Evolutionary conservation across 2,888 invertebrate species (phyloP).

Genomic region (Netelia inedita): DNA sequence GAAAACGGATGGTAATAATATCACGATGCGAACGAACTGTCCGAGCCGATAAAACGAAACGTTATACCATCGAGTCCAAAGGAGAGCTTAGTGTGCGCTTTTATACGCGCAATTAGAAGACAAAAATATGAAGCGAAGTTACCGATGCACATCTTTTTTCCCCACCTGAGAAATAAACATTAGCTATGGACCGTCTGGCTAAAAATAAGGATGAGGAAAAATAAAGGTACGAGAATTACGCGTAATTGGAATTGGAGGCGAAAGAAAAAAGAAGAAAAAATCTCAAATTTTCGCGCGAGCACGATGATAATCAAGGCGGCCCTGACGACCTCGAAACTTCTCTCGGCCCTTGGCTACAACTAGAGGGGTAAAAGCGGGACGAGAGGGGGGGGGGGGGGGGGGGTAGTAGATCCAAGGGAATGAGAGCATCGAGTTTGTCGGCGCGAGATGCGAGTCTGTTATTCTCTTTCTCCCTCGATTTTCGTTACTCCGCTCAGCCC

Average conservation of each 20-base stretch:
- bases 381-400: neutral
- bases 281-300: slow-evolving; percentile 70
- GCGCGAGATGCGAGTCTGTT: slow-evolving; percentile 78
- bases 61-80: too few relatives aligned
- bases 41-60: neutral
- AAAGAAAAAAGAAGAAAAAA: slow-evolving; percentile 50
- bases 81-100: too few relatives aligned
- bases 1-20: neutral
- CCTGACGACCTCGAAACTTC: slow-evolving; percentile 81
- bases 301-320: slow-evolving; percentile 80
- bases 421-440: slow-evolving; percentile 70
- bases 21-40: neutral
- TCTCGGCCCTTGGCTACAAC: slow-evolving; percentile 79
- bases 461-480: slow-evolving; percentile 81
- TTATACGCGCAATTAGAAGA: too few relatives aligned
- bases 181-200: too few relatives aligned
- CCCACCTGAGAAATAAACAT: too few relatives aligned
- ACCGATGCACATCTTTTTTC: too few relatives aligned
- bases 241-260: neutral
- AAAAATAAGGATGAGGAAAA: slow-evolving; percentile 22
- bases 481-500: slow-evolving; percentile 75
- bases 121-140: too few relatives aligned
- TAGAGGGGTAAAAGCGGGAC: slow-evolving; percentile 11
- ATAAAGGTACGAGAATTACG: slow-evolving; percentile 16
- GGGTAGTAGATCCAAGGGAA: slow-evolving; percentile 34